Evolutionary conservation across 1,140 invertebrate genomes (phyloP).

Genomic region (Venustaconcha ellipsiformis): DNA sequence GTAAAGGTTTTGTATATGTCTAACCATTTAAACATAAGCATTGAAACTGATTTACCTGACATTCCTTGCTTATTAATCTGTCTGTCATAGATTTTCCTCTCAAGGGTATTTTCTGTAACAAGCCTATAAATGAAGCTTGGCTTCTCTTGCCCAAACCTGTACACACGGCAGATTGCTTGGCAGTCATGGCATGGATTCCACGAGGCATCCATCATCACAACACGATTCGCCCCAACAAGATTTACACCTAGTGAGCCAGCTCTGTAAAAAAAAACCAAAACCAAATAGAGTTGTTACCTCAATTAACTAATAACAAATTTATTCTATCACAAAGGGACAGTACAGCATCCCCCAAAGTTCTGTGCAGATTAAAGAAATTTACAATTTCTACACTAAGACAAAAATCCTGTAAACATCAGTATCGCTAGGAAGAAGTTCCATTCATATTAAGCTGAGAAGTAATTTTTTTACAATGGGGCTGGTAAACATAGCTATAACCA

Average conservation of each 20-base stretch:
- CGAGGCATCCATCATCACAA: conserved; percentile 97
- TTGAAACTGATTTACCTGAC: conserved; percentile 72
- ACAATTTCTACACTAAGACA: too few species aligned
- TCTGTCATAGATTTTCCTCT: conserved; percentile 97
- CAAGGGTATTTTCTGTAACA: conserved; percentile 96
- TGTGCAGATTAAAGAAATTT: too few species aligned
- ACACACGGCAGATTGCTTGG: conserved; percentile 97
- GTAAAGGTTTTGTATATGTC: background rate
- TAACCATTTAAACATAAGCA: background rate
- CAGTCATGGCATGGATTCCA: conserved; percentile 99
- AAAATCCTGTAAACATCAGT: too few species aligned
- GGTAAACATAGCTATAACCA: too few species aligned
- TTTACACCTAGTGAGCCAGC: conserved; percentile 98
- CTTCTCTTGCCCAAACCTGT: conserved; percentile 95
- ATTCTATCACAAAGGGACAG: too few species aligned
- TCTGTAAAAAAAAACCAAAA: conserved; percentile 66
- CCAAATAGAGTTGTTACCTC: background rate
- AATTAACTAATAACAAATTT: background rate
- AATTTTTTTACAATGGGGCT: too few species aligned
- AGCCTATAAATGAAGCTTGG: conserved; percentile 96
- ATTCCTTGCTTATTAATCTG: conserved; percentile 98
- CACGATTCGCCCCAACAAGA: conserved; percentile 93
- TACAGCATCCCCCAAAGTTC: too few species aligned
- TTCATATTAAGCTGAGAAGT: too few species aligned
- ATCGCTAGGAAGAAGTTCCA: too few species aligned